Evolutionary conservation across 64 coral and sea anemone genomes (phyloP), one percentile per base, ranked within the genome.

Genomic region (Pocillopora damicornis): DNA sequence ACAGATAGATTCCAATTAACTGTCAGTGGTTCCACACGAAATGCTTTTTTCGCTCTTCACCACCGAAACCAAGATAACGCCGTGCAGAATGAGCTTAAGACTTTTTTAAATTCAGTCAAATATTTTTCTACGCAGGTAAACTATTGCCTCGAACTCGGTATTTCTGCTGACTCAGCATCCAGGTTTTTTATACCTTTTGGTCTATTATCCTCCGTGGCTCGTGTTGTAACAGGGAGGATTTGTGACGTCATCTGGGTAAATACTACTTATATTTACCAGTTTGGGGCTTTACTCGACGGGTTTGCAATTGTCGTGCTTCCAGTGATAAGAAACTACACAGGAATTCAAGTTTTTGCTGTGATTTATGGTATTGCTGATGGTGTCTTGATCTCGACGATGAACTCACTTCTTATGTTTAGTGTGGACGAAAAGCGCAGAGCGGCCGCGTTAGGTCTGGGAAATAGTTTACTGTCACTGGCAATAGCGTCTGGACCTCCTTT

Each of bases 131-230:
- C 23, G 16, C 75, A 77, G 75, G 37, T 77, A 16, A 77, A 77
- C 17, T 57, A 51, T 77, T 77, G 75, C 38, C 75, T 77, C 56
- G 75, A 77, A 57, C 75, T 77, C 2, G 75, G 38, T 35, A 77
- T 77, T 77, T 77, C 75, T 57, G 75, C 75, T 37, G 75, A 77
- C 75, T 76, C 75, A 51, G 75, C 75, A 76, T 76, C 75, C 12
- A 35, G 16, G 30, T 42, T 77, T 37, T 77, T 77, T 9, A 77
- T 77, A 6, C 56, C 56, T 77, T 16, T 77, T 37, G 75, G 75
- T 45, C 51, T 77, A 77, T 36, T 37, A 42, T 77, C 75, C 6
- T 58, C 34, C 14, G 75, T 77, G 14, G 75, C 75, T 56, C 75
- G 75, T 10, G 38, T 77, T 77, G 17, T 35, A 18, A 56, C 37